Conservation (phyloP, 2,113 vertebrate genomes). For the Atlantisia rogersi region DNA sequence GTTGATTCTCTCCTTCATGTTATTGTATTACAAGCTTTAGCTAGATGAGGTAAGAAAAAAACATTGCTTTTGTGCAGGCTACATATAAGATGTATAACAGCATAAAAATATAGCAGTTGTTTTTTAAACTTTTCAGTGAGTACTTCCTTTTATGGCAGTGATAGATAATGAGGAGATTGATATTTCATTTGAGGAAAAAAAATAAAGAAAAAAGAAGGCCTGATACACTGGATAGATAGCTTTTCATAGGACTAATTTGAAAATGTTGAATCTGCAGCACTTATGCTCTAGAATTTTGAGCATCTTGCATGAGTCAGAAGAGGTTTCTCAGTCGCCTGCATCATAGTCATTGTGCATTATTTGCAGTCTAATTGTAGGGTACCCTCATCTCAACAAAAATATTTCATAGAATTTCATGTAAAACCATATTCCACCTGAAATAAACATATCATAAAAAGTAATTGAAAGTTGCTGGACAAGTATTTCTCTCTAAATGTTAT, state of each 20-base stretch:
- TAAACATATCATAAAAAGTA: neutral
- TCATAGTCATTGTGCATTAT: neutral
- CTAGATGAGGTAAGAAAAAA: neutral
- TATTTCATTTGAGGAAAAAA: neutral
- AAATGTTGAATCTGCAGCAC: neutral
- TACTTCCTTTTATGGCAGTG: neutral
- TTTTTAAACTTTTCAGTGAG: neutral
- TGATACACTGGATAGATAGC: neutral
- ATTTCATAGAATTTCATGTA: neutral
- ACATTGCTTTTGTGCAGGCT: neutral
- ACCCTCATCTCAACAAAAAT: neutral
- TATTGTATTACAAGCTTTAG: neutral
- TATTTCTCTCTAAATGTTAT: neutral
- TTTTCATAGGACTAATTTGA: neutral
- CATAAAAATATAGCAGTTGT: neutral
- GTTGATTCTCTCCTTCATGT: neutral
- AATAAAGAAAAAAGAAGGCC: neutral
- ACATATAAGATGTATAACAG: neutral
- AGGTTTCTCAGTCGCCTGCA: neutral
- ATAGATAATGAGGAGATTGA: neutral
- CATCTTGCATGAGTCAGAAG: neutral
- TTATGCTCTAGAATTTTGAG: neutral
- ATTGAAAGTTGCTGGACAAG: neutral
- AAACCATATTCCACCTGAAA: neutral
- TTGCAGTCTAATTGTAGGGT: neutral